phyloP scores from a whole-genome alignment of 2,113 vertebrate genomes.

The Crotophaga sulcirostris region DNA sequence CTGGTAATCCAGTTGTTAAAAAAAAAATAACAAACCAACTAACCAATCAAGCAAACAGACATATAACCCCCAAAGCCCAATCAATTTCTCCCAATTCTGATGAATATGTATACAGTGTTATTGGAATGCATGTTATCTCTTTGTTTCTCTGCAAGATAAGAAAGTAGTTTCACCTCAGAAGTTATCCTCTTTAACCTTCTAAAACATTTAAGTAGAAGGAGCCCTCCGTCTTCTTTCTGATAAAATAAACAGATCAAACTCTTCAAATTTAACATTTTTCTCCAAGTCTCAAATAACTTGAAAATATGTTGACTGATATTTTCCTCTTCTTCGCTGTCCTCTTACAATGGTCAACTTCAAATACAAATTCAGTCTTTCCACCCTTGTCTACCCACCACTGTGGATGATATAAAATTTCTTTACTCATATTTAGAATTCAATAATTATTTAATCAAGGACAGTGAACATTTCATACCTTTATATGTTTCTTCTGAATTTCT shows the following conservation, averaged over 20 bases:
- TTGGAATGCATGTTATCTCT: neutral
- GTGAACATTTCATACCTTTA: neutral
- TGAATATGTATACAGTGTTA: neutral
- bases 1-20: neutral
- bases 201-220: neutral
- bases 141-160: neutral
- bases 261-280: neutral
- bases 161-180: neutral
- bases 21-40: neutral
- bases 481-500: neutral
- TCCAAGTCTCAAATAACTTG: neutral
- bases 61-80: neutral
- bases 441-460: neutral
- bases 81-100: neutral
- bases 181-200: no score
- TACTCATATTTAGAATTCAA: neutral
- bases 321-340: neutral
- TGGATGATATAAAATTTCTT: neutral
- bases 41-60: no score
- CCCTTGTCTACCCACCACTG: neutral
- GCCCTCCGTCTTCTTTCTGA: neutral
- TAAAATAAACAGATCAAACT: neutral
- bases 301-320: neutral
- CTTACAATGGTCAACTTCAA: neutral
- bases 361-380: neutral